These are phyloP conservation scores for Muscicapa striata DNA, from an alignment of 2,797 vertebrate species.

Conservation along the genomic window DNA sequence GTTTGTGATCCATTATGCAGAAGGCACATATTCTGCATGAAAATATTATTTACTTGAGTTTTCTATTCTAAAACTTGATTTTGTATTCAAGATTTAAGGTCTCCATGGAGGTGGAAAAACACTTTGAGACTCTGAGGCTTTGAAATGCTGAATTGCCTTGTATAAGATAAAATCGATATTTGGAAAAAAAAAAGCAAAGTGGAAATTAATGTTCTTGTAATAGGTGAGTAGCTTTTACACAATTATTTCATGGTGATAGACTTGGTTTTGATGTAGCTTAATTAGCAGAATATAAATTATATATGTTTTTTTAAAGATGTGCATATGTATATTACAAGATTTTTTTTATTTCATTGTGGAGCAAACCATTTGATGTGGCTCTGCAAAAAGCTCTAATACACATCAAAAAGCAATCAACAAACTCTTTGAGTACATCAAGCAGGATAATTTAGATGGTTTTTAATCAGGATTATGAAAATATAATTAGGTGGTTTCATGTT, in stretches of 20 bases:
- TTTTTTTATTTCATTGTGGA: conserved; percentile 73
- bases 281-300: conserved; percentile 77
- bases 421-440: conserved; percentile 78
- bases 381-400: conserved; percentile 72
- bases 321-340: conserved; percentile 60
- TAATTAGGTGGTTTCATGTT: conserved; percentile 79
- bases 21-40: conserved; percentile 29
- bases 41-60: conserved; percentile 52
- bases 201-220: conserved; percentile 74
- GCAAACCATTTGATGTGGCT: conserved; percentile 73
- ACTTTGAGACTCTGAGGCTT: conserved; percentile 43
- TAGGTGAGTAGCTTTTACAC: conserved; percentile 70
- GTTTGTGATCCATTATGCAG: conserved; percentile 32
- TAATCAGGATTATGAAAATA: conserved; percentile 80
- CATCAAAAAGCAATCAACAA: conserved; percentile 81
- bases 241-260: conserved; percentile 69
- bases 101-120: conserved; percentile 55
- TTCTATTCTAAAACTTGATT: conserved; percentile 62
- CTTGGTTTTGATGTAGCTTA: conserved; percentile 72
- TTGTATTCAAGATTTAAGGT: conserved; percentile 59
- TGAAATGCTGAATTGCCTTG: conserved; percentile 59
- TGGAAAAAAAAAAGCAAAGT: conserved; percentile 44
- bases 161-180: conserved; percentile 66
- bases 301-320: conserved; percentile 66
- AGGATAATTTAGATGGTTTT: conserved; percentile 78